A percentile compares a stretch with the other conserved stretches of the same genome.
phyloP scores from a whole-genome alignment of 2,113 vertebrate genomes.

The Gallinago paraguaiae region DNA sequence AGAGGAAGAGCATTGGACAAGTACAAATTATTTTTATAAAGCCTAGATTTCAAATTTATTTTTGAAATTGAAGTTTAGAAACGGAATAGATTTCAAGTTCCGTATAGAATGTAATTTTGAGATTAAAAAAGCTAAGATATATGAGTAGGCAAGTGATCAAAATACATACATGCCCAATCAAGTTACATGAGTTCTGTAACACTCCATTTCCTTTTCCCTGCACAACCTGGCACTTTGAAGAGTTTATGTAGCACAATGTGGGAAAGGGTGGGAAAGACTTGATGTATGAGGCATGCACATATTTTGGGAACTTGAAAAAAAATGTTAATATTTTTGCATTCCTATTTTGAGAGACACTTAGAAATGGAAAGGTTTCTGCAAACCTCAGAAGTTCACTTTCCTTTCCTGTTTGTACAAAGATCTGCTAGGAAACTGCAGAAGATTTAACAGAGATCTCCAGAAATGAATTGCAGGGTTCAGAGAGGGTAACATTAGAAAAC shows the following conservation, averaged over 20 bases:
- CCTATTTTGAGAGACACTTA: background rate
- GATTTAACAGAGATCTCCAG: background rate
- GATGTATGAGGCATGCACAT: background rate
- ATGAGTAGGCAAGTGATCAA: background rate
- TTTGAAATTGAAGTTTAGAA: background rate
- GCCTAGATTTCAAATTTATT: background rate
- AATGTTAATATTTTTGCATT: background rate
- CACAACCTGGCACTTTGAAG: background rate
- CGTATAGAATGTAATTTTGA: background rate
- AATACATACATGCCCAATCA: background rate
- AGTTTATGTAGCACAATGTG: background rate
- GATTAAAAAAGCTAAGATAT: background rate
- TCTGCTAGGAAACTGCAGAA: background rate
- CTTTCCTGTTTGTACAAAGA: background rate
- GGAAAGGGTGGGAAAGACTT: background rate
- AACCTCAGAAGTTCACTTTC: background rate
- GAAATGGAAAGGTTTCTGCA: background rate
- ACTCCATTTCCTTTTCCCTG: background rate
- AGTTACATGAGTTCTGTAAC: background rate
- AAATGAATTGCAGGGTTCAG: constrained; percentile 8
- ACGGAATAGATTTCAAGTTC: background rate
- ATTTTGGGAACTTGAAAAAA: background rate
- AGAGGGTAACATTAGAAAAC: constrained; percentile 6
- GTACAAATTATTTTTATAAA: background rate
- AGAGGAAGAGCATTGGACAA: background rate